Percentiles rank a stretch among this genome's conserved stretches.
These are phyloP conservation scores for Ptychodera flava DNA, from an alignment of 35 echinoderm and acorn worm genomes.

Conservation along the genomic window DNA sequence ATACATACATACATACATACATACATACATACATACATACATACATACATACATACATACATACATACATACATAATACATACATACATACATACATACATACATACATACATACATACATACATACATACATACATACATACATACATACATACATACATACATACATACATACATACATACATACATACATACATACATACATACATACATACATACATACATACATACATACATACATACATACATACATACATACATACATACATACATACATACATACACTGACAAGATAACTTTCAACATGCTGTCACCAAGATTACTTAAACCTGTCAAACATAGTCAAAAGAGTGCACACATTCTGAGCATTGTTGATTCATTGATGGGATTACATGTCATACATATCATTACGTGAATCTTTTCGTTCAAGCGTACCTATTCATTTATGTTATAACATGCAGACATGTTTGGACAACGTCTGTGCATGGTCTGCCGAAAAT, in stretches of 20 bases:
- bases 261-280: slow-evolving; percentile 2
- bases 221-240: slow-evolving; percentile 2
- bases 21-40: slow-evolving; percentile 2
- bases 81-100: not conserved
- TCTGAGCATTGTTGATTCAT: too few species aligned
- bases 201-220: not conserved
- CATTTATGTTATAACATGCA: too few species aligned
- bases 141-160: slow-evolving; percentile 2
- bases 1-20: slow-evolving; percentile 2
- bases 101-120: not conserved
- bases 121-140: not conserved
- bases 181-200: not conserved
- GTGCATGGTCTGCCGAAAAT: too few species aligned
- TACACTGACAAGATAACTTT: too few species aligned
- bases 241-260: slow-evolving; percentile 2
- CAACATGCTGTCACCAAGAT: too few species aligned
- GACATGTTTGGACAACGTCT: too few species aligned
- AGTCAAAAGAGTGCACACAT: too few species aligned
- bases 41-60: not conserved
- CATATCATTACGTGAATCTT: too few species aligned
- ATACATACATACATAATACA: not conserved
- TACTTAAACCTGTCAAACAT: too few species aligned
- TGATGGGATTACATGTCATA: too few species aligned
- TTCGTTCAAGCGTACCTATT: too few species aligned
- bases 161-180: slow-evolving; percentile 2